Base-by-base conservation (phyloP, 1,140 invertebrate genomes). In the Drosophila kepulauana region DNA sequence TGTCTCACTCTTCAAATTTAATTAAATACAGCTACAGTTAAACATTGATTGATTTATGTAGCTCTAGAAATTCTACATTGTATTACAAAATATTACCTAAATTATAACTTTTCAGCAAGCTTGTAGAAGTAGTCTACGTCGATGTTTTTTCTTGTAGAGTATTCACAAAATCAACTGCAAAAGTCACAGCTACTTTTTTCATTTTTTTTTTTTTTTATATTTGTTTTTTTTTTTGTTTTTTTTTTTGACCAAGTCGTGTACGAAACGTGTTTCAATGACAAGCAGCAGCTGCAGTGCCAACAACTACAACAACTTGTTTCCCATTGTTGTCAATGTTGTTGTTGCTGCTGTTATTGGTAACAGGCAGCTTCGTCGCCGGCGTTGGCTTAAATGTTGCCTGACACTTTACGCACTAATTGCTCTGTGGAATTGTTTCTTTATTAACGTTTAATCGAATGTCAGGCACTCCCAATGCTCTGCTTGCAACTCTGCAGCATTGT, bases 381-480 rank as follows among this genome's bases (percentile, higher is more conserved):
- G 49, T 41, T 66, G 84, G 80, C 84, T 87, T 88, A 87, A 87
- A 87, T 88, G 84, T 84, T 87, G 80, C 59, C 77, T 67, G 85
- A 78, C 84, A 89, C 84, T 87, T 87, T 73, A 88, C 84, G 85
- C 85, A 88, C 84, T 88, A 88, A 88, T 88, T 88, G 84, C 84
- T 88, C 70, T 73, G 84, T 81, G 84, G 84, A 88, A 88, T 88
- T 88, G 84, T 88, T 88, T 78, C 84, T 88, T 88, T 89, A 88
- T 88, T 84, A 89, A 89, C 80, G 85, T 80, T 88, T 88, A 88
- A 88, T 88, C 84, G 85, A 89, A 88, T 88, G 80, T 78, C 82
- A 88, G 80, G 49, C 71, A 62, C 48, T 62, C 33, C 33, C 25
- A 51, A 28, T 49, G 57, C 41, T 46, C 68, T 56, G 74, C 56